Conservation (phyloP, 2,113 vertebrate genomes). For the Otis tarda region DNA sequence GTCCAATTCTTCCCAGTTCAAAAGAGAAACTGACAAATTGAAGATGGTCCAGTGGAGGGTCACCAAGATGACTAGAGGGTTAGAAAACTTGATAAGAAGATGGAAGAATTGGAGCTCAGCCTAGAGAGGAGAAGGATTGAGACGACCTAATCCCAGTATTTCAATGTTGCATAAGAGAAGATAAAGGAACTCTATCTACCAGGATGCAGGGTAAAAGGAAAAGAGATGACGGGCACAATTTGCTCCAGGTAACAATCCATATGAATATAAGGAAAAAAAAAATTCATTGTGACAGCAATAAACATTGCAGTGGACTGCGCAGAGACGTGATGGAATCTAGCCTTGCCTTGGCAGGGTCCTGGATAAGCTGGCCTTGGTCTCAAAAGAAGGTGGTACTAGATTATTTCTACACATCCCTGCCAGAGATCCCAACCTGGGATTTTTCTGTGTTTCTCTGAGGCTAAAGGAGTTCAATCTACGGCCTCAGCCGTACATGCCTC, state of each 20-base stretch:
- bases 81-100: neutral
- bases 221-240: neutral
- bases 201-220: neutral
- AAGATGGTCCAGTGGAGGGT: neutral
- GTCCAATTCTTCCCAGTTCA: neutral
- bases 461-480: neutral
- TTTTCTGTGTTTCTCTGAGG: neutral
- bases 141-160: neutral
- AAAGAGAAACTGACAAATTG: neutral
- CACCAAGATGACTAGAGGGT: too few species aligned
- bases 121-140: neutral
- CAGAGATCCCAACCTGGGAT: neutral
- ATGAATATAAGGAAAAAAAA: neutral
- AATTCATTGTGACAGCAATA: neutral
- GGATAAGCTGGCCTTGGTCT: neutral
- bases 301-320: neutral
- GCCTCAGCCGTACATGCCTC: neutral
- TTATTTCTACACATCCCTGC: neutral
- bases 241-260: neutral
- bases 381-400: neutral
- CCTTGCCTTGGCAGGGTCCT: neutral
- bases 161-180: neutral
- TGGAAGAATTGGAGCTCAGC: neutral
- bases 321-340: neutral
- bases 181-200: neutral